Base-by-base conservation (phyloP, 2,113 vertebrate genomes). In the Psettodes erumei region DNA sequence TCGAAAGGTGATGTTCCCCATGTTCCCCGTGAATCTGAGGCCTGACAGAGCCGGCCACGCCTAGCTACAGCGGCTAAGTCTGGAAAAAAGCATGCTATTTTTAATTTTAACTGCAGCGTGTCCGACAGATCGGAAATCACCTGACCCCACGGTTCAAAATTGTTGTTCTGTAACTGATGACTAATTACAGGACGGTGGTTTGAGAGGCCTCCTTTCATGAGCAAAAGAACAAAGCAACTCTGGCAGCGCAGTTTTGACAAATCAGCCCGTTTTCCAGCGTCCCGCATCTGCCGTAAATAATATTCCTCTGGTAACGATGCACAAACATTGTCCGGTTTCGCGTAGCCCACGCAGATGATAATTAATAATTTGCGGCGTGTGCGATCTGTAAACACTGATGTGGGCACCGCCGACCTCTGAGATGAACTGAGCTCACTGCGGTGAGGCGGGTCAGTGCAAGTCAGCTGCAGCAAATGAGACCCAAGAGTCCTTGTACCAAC, bases 401-500 rank as follows among this genome's bases (percentile, higher is more conserved):
- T 75, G 72, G 61, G 61, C 59, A 38, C 40, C 4, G 42, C 56
- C 50, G 69, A 77, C 78, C 70, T 64, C 40, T 48, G 56, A 64
- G 25, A 54, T 43, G 32, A 70, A 53, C 37, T 37, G n/a, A 42
- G 19, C 43, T 81, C 42, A 59, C 30, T 32, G 45, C 42, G 48
- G 21, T 43, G 33, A 63, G 40, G 42, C 64, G 54, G 76, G 82
- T 75, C 73, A 81, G 37, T 1, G 1, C 69, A 40, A 27, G 63
- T 67, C 38, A 59, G 33, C 27, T 8, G 15, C 19, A 71, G 51
- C 66, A 81, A 85, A 83, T 85, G 54, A 78, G 42, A 56, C 30
- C 55, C 28, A 54, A 38, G 55, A 42, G 42, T 74, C 53, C 5
- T 40, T 23, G 58, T 37, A 21, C 50, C 42, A 63, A 38, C 37